Evolutionary conservation across 2,113 vertebrate genomes (phyloP).

Genomic region (Geococcyx californianus): DNA sequence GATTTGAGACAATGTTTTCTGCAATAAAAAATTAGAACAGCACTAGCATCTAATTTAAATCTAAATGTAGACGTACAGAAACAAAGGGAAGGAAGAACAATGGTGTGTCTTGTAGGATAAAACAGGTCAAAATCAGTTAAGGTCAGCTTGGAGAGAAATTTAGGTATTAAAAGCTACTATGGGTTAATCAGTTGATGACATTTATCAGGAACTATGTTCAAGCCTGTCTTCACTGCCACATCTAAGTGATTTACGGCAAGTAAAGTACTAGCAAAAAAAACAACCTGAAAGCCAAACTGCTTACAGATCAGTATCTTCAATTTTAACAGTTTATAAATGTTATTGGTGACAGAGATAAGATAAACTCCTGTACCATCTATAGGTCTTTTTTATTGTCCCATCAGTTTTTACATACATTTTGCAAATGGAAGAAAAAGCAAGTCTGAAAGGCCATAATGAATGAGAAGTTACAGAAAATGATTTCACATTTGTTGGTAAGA

Average conservation of each 20-base stretch:
- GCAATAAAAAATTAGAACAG: background rate
- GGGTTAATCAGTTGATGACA: background rate
- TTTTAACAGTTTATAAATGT: background rate
- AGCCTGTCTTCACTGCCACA: background rate
- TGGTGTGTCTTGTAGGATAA: background rate
- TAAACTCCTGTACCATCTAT: background rate
- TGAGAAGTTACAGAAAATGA: background rate
- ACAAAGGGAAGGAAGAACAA: background rate
- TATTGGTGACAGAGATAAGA: background rate
- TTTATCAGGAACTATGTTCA: background rate
- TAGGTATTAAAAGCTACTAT: background rate
- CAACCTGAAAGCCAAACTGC: background rate
- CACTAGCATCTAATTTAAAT: background rate
- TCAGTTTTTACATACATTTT: background rate
- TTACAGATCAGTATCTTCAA: background rate
- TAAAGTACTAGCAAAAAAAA: background rate
- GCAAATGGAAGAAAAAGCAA: fast-evolving
- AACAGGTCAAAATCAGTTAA: background rate
- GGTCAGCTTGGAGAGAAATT: background rate
- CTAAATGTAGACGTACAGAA: background rate
- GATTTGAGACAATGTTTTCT: background rate
- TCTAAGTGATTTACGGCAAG: background rate
- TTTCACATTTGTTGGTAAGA: background rate
- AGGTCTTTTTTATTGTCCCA: background rate
- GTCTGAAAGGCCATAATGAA: background rate